Evolutionary conservation across 2,888 invertebrate species (phyloP).

Genomic region (Sesia bembeciformis): DNA sequence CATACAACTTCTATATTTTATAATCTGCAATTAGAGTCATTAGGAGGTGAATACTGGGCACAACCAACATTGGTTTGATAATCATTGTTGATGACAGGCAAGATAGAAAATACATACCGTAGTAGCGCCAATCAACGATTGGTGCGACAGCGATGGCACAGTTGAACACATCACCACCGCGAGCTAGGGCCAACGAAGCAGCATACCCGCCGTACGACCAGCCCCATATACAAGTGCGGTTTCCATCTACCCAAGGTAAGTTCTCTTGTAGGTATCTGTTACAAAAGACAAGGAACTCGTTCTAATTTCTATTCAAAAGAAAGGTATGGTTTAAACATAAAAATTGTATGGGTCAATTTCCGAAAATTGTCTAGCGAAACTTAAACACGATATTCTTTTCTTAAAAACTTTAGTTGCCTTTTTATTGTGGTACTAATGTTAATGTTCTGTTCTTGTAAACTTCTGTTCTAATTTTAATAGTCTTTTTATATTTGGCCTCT

Average conservation of each 20-base stretch:
- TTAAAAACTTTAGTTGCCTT: too few species aligned
- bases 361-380: too few species aligned
- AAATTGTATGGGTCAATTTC: too few species aligned
- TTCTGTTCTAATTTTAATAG: background rate
- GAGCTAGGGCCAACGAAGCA: constrained; percentile 88
- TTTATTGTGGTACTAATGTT: background rate
- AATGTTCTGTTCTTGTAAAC: background rate
- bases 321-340: too few species aligned
- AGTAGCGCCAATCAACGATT: constrained; percentile 96
- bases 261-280: constrained; percentile 77
- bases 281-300: constrained; percentile 6
- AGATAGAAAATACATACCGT: constrained; percentile 76
- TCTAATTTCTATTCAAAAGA: too few species aligned
- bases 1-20: background rate
- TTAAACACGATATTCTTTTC: too few species aligned
- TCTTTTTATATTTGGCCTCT: background rate
- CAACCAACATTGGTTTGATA: too few species aligned
- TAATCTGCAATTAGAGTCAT: background rate
- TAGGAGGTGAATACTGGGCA: too few species aligned
- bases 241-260: constrained; percentile 82
- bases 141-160: constrained; percentile 97
- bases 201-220: constrained; percentile 99
- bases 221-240: constrained; percentile 95
- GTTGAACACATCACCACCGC: constrained; percentile 85
- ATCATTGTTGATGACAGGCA: too few species aligned